Evolutionary conservation across 2,797 vertebrate species (phyloP), one percentile per base, ranked within the genome.

Genomic region (Numenius phaeopus): DNA sequence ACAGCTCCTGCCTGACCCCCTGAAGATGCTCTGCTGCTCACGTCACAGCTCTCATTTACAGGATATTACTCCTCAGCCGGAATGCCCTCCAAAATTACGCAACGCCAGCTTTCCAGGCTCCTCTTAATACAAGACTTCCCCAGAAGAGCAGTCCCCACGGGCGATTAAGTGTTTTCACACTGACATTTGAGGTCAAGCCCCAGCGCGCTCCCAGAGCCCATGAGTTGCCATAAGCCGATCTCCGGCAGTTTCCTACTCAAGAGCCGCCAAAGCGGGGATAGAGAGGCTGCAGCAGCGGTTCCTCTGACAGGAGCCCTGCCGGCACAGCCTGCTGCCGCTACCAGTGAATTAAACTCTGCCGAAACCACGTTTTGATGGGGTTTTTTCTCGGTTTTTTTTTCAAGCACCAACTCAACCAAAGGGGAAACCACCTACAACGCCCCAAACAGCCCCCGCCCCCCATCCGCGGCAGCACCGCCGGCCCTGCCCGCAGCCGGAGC

Each of bases 301-400:
- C 14, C 42, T 10, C 34, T 2, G 16, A 3, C 32, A 55, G 47
- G 1, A 26, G 37, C 76, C 12, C 26, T 1, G 34, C 20, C 66
- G 10, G 57, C 37, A 12, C 49, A 8, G 58, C 39, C 86, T 14
- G 58, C 59, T 40, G 17, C 65, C 20, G 9, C 54, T 2, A 4
- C 1, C 30, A 4, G 21, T 1, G 61, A 67, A 9, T 3, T 4
- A 4, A 34, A 26, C 57, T 3, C 11, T 0, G 7, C 13, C 2
- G 24, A 34, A 40, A 21, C n/a, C 64, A 11, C 18, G 6, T 5
- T 21, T 24, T 37, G 57, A 19, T 5, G 14, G 27, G 20, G 7
- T 19, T 14, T 10, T 10, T 17, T 21, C 13, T 39, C 6, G 2
- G 1, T 54, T 9, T 40, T 6, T 4, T 17, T 18, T 7, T 4